Evolutionary conservation across 1,140 invertebrate genomes (phyloP), one percentile per base, ranked within the genome.

Genomic region (Drosophila prosaltans): DNA sequence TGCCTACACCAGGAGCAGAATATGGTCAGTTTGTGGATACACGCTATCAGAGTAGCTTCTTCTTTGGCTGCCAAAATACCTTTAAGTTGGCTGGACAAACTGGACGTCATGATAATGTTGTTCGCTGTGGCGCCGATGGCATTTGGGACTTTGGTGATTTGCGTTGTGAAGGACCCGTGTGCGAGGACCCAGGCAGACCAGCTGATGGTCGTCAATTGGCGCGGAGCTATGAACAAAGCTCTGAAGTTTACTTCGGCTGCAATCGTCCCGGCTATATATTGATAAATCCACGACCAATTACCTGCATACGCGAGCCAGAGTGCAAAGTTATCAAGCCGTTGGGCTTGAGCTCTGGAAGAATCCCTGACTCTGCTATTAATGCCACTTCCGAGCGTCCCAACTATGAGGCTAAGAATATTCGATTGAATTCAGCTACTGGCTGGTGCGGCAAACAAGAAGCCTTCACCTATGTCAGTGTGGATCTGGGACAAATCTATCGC

Each of bases 101-200:
- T 0, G 96, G 95, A 40, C 96, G 95, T 78, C 96, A 97, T 78
- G 98, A 99, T 82, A 98, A 98, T 89, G 96, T 98, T 21, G 97
- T 99, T 0, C 95, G 94, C 61, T 99, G 98, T 93, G 96, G 97
- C 93, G 95, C 95, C 2, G 98, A 98, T 91, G 97, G 97, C 6
- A 96, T 97, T 60, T 99, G 98, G 98, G 98, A 99, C 93, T 98
- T 99, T 93, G 98, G 98, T 8, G 97, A 99, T 92, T 93, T 99
- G 16, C 94, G 97, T 57, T 99, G 98, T 90, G 98, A 99, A 94
- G 98, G 98, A 65, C 97, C 98, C 24, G 97, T 98, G 1, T 99
- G 98, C 92, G 95, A 97, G 92, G 98, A 99, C 93, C 98, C 98
- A 1, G 97, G 98, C 2, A 94, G 97, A 80, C 98, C 98, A 1